Base-by-base conservation (phyloP, 2,888 invertebrate species). In the Synanthedon formicaeformis region DNA sequence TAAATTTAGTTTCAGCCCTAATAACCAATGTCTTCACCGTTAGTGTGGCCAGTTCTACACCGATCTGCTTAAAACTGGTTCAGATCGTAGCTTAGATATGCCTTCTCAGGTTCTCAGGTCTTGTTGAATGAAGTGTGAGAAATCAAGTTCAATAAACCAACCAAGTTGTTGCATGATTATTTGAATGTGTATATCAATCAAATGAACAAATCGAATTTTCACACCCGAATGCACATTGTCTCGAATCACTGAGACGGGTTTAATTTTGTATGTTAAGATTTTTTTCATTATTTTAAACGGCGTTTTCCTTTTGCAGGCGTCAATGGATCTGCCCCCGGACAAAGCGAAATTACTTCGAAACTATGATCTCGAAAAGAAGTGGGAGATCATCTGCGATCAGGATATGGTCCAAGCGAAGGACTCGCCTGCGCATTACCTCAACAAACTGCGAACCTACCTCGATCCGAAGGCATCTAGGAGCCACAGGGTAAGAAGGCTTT, bases 331-430 rank as follows among this genome's bases (percentile, higher is more conserved):
- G 63, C 99, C 99, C 18, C 97, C 99, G 41, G 99, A 99, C 87
- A 99, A 99, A 86, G 97, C 98, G 67, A 98, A 98, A 88, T 91
- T 98, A 45, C 89, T 97, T 60, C 94, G 95, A 67, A 95, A 94
- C 78, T 99, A 99, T 80, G 98, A 98, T 86, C 94, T 96, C 81
- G 96, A 98, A 80, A 98, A 98, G 87, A 99, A 99, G 88, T 99
- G 99, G 99, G 98, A 99, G 87, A 95, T 99, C 81, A 97, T 99
- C 87, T 98, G 98, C 90, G 99, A 99, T 91, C 98, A 98, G 94
- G 98, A 98, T 90, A 94, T 95, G 91, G 97, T 98, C 66, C 96
- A 96, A 76, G 98, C 97, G n/a, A 98, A 98, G 86, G 97, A 98
- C 83, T 96, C 98, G 51, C 99, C 99, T 51, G 92, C 96, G 54